Evolutionary conservation across 2,888 invertebrate species (phyloP).

Genomic region (Ochlodes sylvanus): DNA sequence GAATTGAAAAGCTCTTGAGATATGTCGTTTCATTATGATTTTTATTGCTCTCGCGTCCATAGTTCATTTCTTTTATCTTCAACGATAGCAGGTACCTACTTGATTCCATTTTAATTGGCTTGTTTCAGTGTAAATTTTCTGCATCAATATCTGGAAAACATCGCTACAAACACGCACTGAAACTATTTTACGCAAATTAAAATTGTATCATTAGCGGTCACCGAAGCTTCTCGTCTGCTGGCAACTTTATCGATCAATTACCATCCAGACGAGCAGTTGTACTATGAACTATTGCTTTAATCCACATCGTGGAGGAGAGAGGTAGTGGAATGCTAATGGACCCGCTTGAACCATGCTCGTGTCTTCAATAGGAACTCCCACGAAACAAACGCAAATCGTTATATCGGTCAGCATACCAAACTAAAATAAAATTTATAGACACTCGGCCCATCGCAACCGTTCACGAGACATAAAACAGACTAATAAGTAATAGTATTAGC

Average conservation of each 20-base stretch:
- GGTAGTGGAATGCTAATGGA: constrained; percentile 1
- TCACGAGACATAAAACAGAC: constrained; percentile 27
- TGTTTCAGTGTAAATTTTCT: too few relatives aligned
- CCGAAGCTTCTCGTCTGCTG: too few relatives aligned
- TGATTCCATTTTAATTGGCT: constrained; percentile 4
- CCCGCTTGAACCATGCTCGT: too few relatives aligned
- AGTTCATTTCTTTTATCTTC: constrained; percentile 17
- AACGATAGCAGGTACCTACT: too few relatives aligned
- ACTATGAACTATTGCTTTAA: background rate
- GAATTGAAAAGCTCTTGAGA: constrained; percentile 31
- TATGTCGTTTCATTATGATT: constrained; percentile 21
- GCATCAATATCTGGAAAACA: too few relatives aligned
- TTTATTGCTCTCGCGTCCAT: constrained; percentile 16
- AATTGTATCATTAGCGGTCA: too few relatives aligned
- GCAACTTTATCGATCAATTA: background rate
- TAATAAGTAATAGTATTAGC: constrained; percentile 31
- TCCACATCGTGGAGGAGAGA: background rate
- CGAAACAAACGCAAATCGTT: background rate
- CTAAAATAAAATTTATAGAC: constrained; percentile 17
- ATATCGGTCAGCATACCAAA: constrained; percentile 18
- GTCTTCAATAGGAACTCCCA: background rate
- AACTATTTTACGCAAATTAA: too few relatives aligned
- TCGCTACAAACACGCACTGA: too few relatives aligned
- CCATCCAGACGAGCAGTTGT: background rate
- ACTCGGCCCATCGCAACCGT: constrained; percentile 17